Percentiles rank a stretch among this genome's conserved stretches.
Evolutionary conservation across 2,888 invertebrate genomes (phyloP).

Genomic region (Cecidostiba fungosa): DNA sequence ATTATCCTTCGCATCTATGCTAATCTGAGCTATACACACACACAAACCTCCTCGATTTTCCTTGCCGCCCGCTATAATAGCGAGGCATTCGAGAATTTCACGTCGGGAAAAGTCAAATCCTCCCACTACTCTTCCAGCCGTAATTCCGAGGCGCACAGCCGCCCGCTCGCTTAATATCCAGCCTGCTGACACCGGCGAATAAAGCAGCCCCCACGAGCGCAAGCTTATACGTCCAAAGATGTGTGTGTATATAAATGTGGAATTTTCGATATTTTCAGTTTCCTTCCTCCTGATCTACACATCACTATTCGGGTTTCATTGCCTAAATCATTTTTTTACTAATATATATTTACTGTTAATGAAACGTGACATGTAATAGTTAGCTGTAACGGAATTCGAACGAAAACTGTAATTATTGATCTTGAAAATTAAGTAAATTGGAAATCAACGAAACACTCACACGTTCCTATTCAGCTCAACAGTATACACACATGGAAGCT

Average conservation of each 20-base stretch:
- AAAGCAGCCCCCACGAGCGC: constrained; percentile 69
- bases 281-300: not conserved
- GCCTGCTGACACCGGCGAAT: constrained; percentile 76
- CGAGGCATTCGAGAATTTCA: not conserved
- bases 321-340: too few species aligned
- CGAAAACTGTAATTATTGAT: too few species aligned
- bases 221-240: not conserved
- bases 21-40: not conserved
- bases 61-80: not conserved
- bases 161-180: constrained; percentile 74
- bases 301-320: too few species aligned
- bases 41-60: not conserved
- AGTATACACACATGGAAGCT: not conserved
- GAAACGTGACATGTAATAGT: too few species aligned
- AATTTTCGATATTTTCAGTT: not conserved
- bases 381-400: too few species aligned
- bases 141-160: constrained; percentile 70
- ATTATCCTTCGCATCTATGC: not conserved
- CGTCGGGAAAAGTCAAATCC: constrained; percentile 48
- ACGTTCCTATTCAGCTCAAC: not conserved
- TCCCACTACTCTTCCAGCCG: constrained; percentile 64
- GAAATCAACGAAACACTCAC: not conserved
- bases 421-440: not conserved
- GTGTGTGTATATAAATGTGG: not conserved
- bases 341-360: too few species aligned